These are phyloP conservation scores for Arrhopalites spinosus DNA, from an alignment of 2,888 invertebrate genomes.

Conservation along the genomic window DNA sequence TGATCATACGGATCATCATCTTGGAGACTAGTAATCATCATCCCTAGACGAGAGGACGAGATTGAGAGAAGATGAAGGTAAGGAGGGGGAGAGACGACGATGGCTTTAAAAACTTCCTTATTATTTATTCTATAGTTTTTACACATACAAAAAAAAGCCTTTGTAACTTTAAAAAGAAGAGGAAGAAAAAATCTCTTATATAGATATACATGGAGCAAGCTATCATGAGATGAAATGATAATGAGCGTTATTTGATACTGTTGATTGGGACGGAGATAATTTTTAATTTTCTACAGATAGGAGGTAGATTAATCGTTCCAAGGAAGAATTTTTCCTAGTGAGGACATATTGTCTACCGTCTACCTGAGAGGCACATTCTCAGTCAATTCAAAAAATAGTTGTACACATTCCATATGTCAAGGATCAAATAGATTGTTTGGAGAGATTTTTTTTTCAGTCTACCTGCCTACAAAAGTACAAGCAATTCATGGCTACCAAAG, in stretches of 20 bases:
- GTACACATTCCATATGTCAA: constrained; percentile 28
- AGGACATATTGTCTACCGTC: constrained; percentile 18
- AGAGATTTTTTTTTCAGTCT: not conserved
- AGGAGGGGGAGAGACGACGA: too few species aligned
- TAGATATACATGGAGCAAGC: too few species aligned
- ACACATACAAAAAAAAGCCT: too few species aligned
- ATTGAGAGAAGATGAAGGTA: too few species aligned
- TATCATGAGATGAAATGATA: too few species aligned
- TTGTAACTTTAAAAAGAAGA: too few species aligned
- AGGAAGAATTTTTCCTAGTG: not conserved
- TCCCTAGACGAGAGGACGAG: too few species aligned
- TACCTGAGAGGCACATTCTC: constrained; percentile 19
- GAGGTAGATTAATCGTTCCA: too few species aligned
- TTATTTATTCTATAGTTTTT: too few species aligned
- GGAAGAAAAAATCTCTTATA: too few species aligned
- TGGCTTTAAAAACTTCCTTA: too few species aligned
- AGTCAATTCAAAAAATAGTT: constrained; percentile 4
- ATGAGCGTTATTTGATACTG: not conserved
- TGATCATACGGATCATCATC: not conserved
- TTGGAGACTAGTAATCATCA: too few species aligned
- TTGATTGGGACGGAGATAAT: constrained; percentile 15
- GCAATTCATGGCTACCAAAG: not conserved
- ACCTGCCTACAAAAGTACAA: not conserved
- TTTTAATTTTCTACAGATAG: constrained; percentile 18
- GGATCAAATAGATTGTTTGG: constrained; percentile 26